A percentile compares a stretch with the other conserved stretches of the same genome.
These are phyloP conservation scores for Megaceryle maxima DNA, from an alignment of 2,113 vertebrate genomes.

Conservation along the genomic window DNA sequence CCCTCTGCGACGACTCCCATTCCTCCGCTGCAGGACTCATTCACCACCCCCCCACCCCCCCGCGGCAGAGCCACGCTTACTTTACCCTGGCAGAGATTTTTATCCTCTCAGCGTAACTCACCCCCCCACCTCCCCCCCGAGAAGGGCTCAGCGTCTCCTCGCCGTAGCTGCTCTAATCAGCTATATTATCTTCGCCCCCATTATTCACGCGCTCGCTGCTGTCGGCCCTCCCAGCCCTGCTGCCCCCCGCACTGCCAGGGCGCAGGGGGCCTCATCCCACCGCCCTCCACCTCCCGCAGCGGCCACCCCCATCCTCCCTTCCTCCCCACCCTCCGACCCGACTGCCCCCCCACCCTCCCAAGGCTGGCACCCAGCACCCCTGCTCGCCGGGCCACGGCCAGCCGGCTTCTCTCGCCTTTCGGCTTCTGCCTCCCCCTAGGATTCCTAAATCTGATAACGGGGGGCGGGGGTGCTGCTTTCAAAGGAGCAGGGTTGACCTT, in stretches of 20 bases:
- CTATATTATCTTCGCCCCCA: not conserved
- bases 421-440: slow-evolving; percentile 36
- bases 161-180: not conserved
- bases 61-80: not conserved
- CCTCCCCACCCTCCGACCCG: not conserved
- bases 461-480: slow-evolving; percentile 27
- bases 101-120: not conserved
- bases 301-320: not conserved
- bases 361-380: not conserved
- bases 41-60: not conserved
- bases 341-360: not conserved
- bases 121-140: not conserved
- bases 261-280: not conserved
- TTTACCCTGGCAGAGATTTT: not conserved
- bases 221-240: not conserved
- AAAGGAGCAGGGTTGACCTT: slow-evolving; percentile 66
- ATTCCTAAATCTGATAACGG: slow-evolving; percentile 66
- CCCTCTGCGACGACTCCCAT: not conserved
- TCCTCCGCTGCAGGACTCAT: not conserved
- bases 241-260: not conserved
- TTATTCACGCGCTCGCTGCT: not conserved
- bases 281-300: not conserved
- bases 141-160: not conserved
- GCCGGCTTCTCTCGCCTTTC: slow-evolving; percentile 7
- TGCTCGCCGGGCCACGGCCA: not conserved